Evolutionary conservation across 2,888 invertebrate genomes (phyloP).

Genomic region (Caenorhabditis doughertyi): DNA sequence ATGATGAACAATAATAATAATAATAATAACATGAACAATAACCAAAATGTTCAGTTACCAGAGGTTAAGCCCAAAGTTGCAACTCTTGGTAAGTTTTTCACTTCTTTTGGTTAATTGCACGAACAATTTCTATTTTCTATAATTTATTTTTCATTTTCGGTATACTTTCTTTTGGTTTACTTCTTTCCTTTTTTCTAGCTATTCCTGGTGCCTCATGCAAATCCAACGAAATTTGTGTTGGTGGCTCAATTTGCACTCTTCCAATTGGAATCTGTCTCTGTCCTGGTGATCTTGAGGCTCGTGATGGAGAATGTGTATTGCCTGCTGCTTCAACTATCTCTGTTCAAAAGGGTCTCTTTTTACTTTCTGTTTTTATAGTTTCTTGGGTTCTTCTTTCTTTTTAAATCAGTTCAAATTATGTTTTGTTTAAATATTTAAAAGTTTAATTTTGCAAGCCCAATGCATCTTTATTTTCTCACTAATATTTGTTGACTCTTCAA

Average conservation of each 20-base stretch:
- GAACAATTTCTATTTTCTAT: no score
- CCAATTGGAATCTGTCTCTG: slow-evolving; percentile 80
- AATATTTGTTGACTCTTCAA: neutral
- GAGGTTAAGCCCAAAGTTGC: slow-evolving; percentile 61
- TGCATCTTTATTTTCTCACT: slow-evolving; percentile 2
- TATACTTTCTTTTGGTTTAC: no score
- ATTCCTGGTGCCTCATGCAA: slow-evolving; percentile 78
- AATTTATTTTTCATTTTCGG: slow-evolving; percentile 16
- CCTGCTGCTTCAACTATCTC: slow-evolving; percentile 70
- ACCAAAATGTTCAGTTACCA: slow-evolving; percentile 35
- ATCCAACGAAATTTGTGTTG: slow-evolving; percentile 78
- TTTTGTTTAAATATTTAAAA: neutral
- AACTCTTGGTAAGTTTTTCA: slow-evolving; percentile 65
- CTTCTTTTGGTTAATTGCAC: neutral
- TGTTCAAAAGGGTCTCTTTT: slow-evolving; percentile 68
- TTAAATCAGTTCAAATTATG: neutral
- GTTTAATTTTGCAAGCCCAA: slow-evolving; percentile 2
- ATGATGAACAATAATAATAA: slow-evolving; percentile 35
- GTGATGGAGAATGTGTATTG: slow-evolving; percentile 78
- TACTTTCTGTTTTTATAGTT: slow-evolving; percentile 36
- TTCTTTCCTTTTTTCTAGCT: slow-evolving; percentile 61
- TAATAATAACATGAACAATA: slow-evolving; percentile 36
- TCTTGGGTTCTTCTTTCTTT: slow-evolving; percentile 19
- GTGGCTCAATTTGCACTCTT: slow-evolving; percentile 79
- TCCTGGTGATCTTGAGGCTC: slow-evolving; percentile 79